Conservation (phyloP, 2,113 vertebrate genomes). For the Okapia johnstoni region DNA sequence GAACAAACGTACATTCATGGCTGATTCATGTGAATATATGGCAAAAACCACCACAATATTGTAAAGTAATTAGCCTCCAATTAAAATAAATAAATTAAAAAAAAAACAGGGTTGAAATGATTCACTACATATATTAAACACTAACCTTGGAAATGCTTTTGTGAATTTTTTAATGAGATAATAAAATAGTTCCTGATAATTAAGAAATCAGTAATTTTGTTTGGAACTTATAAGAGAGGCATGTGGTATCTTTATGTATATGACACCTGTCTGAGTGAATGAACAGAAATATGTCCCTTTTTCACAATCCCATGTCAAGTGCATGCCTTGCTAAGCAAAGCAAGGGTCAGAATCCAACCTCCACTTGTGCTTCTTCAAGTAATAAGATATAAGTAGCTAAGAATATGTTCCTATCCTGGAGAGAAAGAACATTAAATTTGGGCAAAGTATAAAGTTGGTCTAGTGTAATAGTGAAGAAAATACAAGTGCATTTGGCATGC, state of each 20-base stretch:
- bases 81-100: background rate
- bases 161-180: background rate
- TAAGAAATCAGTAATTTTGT: background rate
- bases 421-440: background rate
- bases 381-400: background rate
- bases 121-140: background rate
- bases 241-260: background rate
- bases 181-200: background rate
- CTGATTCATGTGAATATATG: background rate
- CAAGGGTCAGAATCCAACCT: background rate
- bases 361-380: background rate
- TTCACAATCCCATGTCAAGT: background rate
- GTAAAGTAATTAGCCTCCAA: background rate
- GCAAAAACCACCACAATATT: background rate
- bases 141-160: background rate
- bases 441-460: background rate
- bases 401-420: background rate
- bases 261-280: background rate
- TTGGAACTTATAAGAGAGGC: background rate
- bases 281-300: background rate
- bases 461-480: background rate
- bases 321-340: background rate
- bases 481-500: background rate
- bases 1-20: background rate
- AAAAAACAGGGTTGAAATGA: background rate